Percentiles rank a stretch among this genome's conserved stretches.
phyloP scores from a whole-genome alignment of 2,888 invertebrate genomes.

The Tetragonula carbonaria region DNA sequence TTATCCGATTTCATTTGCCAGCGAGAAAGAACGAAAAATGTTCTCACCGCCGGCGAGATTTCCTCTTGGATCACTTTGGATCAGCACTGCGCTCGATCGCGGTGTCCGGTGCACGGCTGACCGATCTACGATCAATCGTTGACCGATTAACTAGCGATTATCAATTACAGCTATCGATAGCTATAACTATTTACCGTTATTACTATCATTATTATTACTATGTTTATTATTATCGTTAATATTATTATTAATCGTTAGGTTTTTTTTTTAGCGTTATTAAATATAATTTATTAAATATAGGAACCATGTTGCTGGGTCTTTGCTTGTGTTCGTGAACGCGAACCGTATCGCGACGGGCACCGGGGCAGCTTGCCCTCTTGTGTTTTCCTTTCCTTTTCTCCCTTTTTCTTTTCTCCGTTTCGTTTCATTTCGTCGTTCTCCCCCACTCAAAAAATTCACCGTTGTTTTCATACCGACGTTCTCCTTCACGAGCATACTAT shows the following conservation, averaged over 20 bases:
- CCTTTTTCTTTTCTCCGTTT: not conserved
- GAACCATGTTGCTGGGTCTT: conserved; percentile 83
- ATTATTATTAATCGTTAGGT: conserved; percentile 67
- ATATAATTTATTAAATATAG: conserved; percentile 83
- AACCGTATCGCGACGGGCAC: conserved; percentile 58
- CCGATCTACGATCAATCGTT: conserved; percentile 35
- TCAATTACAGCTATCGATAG: conserved; percentile 67
- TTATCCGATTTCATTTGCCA: not conserved
- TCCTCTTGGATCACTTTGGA: not conserved
- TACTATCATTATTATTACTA: conserved; percentile 75
- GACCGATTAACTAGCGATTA: conserved; percentile 50
- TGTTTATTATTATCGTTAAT: conserved; percentile 73
- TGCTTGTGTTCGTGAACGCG: conserved; percentile 67
- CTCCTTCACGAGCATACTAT: not conserved
- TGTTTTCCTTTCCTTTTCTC: not conserved
- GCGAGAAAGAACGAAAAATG: conserved; percentile 11
- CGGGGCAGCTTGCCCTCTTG: conserved; percentile 36
- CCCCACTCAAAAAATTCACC: not conserved
- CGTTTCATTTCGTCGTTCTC: not conserved
- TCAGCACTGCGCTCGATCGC: conserved; percentile 36
- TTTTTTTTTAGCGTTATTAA: conserved; percentile 77
- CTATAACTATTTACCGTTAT: conserved; percentile 69
- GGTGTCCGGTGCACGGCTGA: conserved; percentile 23
- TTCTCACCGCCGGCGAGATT: not conserved
- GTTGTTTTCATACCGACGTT: not conserved